Evolutionary conservation across 37 sponge, comb jelly and placozoan genomes (phyloP).

Genomic region (Theonella swinhoei): DNA sequence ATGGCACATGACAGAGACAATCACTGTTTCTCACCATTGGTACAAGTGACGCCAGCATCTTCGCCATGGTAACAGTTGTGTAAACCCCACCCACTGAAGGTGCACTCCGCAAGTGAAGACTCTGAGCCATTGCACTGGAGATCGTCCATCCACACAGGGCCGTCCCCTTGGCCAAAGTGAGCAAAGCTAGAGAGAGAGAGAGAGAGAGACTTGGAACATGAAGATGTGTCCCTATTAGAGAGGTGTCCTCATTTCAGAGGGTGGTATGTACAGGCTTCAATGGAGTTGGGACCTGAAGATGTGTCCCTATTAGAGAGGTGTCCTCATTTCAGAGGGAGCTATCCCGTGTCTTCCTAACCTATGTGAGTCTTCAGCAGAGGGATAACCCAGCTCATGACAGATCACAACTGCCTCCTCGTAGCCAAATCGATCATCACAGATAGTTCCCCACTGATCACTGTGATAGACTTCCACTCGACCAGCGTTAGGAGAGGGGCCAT

Average conservation of each 20-base stretch:
- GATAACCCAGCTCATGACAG: slow-evolving; percentile 57
- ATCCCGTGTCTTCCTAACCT: neutral
- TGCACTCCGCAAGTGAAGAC: slow-evolving; percentile 34
- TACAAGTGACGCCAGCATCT: slow-evolving; percentile 70
- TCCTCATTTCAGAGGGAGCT: too few relatives aligned
- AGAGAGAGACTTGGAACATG: too few relatives aligned
- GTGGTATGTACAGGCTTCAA: neutral
- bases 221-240: too few relatives aligned
- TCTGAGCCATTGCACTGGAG: slow-evolving; percentile 46
- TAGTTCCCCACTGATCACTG: slow-evolving; percentile 58
- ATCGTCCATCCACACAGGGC: slow-evolving; percentile 60
- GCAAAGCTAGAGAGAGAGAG: slow-evolving; percentile 2
- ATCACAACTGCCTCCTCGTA: slow-evolving; percentile 50
- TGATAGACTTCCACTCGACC: slow-evolving; percentile 73
- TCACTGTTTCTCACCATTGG: slow-evolving; percentile 10
- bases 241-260: neutral
- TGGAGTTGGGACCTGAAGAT: neutral
- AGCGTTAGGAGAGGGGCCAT: neutral
- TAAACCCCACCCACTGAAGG: slow-evolving; percentile 24
- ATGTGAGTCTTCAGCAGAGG: slow-evolving; percentile 8
- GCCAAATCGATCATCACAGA: slow-evolving; percentile 56
- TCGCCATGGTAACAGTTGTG: slow-evolving; percentile 41
- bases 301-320: neutral
- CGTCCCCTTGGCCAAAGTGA: slow-evolving; percentile 35
- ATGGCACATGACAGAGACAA: too few relatives aligned